A percentile compares a stretch with the other conserved stretches of the same genome.
Conservation (phyloP, 2,797 vertebrate species). For the Pangasius sanitwongsei region DNA sequence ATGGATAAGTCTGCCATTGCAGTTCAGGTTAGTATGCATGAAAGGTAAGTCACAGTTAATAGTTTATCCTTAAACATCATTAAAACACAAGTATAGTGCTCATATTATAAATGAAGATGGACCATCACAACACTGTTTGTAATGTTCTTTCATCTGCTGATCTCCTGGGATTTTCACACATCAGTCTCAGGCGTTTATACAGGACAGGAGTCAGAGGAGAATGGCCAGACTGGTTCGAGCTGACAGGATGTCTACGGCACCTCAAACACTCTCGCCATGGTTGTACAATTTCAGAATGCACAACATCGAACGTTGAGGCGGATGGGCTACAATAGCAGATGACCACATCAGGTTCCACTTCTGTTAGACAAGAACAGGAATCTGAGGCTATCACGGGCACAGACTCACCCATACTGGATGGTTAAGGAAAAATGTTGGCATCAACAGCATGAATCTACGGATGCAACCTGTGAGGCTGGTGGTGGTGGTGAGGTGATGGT, state of each 20-base stretch:
- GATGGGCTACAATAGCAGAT: neutral
- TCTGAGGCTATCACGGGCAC: neutral
- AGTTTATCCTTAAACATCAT: neutral
- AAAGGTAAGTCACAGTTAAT: neutral
- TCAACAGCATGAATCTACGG: neutral
- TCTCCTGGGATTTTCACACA: neutral
- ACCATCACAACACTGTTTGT: too few relatives aligned
- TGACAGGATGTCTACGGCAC: neutral
- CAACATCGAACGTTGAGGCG: neutral
- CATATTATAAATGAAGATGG: neutral
- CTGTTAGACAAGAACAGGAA: neutral
- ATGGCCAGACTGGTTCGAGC: neutral
- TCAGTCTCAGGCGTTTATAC: neutral
- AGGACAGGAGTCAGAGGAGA: neutral
- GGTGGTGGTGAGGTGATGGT: neutral
- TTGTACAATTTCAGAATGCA: neutral
- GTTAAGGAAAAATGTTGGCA: neutral
- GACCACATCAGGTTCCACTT: neutral
- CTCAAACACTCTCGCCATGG: neutral
- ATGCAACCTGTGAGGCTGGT: neutral
- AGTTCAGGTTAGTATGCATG: neutral
- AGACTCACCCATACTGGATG: neutral
- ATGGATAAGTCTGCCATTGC: neutral
- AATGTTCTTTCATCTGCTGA: neutral
- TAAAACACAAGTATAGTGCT: neutral